phyloP scores from a whole-genome alignment of 2,113 vertebrate genomes.

The Myotis lucifugus region DNA sequence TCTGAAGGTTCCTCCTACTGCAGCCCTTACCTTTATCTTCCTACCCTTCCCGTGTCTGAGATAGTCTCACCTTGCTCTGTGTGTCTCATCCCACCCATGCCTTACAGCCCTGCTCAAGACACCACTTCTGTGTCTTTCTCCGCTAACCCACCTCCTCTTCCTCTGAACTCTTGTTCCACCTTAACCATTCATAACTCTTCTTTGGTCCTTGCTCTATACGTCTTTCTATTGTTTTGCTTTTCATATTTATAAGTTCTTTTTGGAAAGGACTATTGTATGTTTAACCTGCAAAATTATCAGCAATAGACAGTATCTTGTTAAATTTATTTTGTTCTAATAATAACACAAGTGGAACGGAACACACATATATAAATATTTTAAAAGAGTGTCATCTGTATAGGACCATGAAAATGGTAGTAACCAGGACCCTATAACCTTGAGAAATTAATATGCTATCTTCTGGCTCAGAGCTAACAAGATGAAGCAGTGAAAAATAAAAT shows the following conservation, averaged over 20 bases:
- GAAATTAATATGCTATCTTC: neutral
- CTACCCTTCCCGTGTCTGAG: neutral
- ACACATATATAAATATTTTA: neutral
- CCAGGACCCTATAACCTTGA: neutral
- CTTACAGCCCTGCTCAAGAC: neutral
- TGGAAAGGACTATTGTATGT: neutral
- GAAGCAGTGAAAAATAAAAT: neutral
- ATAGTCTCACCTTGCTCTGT: no score
- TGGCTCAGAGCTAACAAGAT: neutral
- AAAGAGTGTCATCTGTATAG: neutral
- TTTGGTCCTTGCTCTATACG: neutral
- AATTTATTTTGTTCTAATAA: neutral
- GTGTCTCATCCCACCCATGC: fast-evolving
- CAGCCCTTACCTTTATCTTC: neutral
- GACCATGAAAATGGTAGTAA: neutral
- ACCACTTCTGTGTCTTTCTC: neutral
- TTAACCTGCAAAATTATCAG: neutral
- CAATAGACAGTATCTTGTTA: neutral
- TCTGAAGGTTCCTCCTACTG: neutral
- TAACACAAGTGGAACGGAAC: neutral
- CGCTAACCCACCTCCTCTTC: neutral
- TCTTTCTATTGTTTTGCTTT: neutral
- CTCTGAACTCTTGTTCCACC: neutral
- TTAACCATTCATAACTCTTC: neutral
- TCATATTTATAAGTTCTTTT: neutral